Base-by-base conservation (phyloP, 1,140 invertebrate genomes). In the Anoplolepis gracilipes region DNA sequence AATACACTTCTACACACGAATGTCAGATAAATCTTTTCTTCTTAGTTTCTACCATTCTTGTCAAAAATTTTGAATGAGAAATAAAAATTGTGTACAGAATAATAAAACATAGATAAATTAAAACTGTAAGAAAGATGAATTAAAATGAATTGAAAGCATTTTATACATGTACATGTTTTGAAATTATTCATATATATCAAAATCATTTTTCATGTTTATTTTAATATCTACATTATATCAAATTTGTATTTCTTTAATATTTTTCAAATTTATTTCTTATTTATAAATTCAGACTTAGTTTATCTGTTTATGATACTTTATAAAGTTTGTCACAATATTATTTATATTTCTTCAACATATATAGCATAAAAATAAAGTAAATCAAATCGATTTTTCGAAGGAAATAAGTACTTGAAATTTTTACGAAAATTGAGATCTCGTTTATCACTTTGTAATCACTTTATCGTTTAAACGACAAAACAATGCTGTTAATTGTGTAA, bases 81-180 rank as follows among this genome's bases (percentile, higher is more conserved):
- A 33, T 1, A 19, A 33, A 11, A 16, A 22, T 28, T 16, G 25
- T 82, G 67, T 82, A 82, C 78, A 81, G 13, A 81, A 81, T 28
- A n/a, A 46, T 59, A 53, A 46, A 6, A 6, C 22, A 81, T 59
- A 82, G 36, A 33, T 70, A 30, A 72, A 42, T 57, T 42, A 22
- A 81, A 42, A 1, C 11, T 59, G 53, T 72, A 57, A 57, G n/a
- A 70, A 57, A 42, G 1, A 69, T 30, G 16, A 79, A 79, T 69
- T 79, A 82, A 82, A 73, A 3, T 57, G 67, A 10, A 42, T 72
- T 72, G 33, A 42, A 59, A 59, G 25, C 61, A 22, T 5, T 57
- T 13, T 42, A 11, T n/a, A 25, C 2, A 42, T 16, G 5, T 19
- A 46, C 5, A 16, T 22, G 3, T 70, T 28, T 70, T 7, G 28